Conservation (phyloP, 2,888 invertebrate species). For the Cerastis rubricosa region DNA sequence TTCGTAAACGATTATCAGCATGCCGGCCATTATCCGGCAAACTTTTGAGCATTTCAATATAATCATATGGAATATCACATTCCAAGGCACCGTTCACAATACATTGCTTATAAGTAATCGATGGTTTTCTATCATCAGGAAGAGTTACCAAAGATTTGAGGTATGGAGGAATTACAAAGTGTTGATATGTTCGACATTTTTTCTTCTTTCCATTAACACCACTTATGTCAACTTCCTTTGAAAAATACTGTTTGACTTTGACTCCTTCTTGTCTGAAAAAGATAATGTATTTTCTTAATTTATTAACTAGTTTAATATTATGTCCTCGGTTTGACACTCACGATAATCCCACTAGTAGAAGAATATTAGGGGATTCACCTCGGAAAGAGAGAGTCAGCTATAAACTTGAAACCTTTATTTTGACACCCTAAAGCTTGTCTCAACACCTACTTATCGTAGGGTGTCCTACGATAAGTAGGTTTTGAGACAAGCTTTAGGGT, state of each 20-base stretch:
- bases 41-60: conserved; percentile 43
- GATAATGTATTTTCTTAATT: too few relatives aligned
- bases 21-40: conserved; percentile 52
- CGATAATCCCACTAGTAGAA: too few relatives aligned
- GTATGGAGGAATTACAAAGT: conserved; percentile 31
- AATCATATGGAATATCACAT: conserved; percentile 50
- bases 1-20: conserved; percentile 30
- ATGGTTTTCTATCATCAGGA: conserved; percentile 55
- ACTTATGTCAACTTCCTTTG: conserved; percentile 46
- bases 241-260: conserved; percentile 34
- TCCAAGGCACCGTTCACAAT: conserved; percentile 55
- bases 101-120: conserved; percentile 55
- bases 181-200: conserved; percentile 50
- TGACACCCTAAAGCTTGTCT: too few relatives aligned
- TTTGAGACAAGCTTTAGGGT: too few relatives aligned
- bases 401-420: too few relatives aligned
- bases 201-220: conserved; percentile 2
- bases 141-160: conserved; percentile 20
- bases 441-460: too few relatives aligned
- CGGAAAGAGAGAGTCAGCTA: too few relatives aligned
- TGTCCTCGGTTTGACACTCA: too few relatives aligned
- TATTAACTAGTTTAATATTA: too few relatives aligned
- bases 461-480: too few relatives aligned
- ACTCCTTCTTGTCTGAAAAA: conserved; percentile 61
- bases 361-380: too few relatives aligned